Evolutionary conservation across 2,888 invertebrate genomes (phyloP).

Genomic region (Herminia tarsipennalis): DNA sequence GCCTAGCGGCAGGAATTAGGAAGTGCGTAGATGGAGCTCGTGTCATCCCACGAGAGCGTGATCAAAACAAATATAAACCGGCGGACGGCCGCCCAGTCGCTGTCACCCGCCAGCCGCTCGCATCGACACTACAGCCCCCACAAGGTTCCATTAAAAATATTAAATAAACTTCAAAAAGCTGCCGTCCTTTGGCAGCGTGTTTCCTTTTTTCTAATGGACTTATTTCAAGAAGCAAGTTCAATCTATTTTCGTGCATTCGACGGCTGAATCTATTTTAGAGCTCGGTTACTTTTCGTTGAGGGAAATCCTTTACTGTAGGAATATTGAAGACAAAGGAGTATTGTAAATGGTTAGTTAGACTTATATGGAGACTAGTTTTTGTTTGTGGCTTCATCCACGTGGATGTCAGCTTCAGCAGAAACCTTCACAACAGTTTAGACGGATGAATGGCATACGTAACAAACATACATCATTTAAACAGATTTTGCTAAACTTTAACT

Average conservation of each 20-base stretch:
- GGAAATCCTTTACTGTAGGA: background rate
- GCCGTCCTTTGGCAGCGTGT: background rate
- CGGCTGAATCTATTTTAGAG: constrained; percentile 1
- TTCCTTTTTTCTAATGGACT: background rate
- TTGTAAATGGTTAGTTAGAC: too few relatives aligned
- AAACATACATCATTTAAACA: too few relatives aligned
- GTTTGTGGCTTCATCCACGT: too few relatives aligned
- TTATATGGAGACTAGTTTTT: too few relatives aligned
- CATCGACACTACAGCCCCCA: constrained; percentile 7
- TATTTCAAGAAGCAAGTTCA: constrained; percentile 10
- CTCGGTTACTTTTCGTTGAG: background rate
- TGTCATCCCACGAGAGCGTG: constrained; percentile 63
- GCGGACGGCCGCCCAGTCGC: constrained; percentile 45
- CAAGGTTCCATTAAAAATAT: constrained; percentile 2
- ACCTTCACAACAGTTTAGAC: too few relatives aligned
- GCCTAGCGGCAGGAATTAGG: constrained; percentile 51
- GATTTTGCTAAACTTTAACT: too few relatives aligned
- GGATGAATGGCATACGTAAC: too few relatives aligned
- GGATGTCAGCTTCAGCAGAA: too few relatives aligned
- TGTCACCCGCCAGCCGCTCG: constrained; percentile 43
- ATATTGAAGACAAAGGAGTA: too few relatives aligned
- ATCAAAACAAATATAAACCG: constrained; percentile 67
- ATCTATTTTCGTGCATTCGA: background rate
- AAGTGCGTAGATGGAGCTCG: constrained; percentile 53
- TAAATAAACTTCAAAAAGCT: background rate